Evolutionary conservation across 1,140 invertebrate species (phyloP), one percentile per base, ranked within the genome.

Genomic region (Zaprionus camerounensis): DNA sequence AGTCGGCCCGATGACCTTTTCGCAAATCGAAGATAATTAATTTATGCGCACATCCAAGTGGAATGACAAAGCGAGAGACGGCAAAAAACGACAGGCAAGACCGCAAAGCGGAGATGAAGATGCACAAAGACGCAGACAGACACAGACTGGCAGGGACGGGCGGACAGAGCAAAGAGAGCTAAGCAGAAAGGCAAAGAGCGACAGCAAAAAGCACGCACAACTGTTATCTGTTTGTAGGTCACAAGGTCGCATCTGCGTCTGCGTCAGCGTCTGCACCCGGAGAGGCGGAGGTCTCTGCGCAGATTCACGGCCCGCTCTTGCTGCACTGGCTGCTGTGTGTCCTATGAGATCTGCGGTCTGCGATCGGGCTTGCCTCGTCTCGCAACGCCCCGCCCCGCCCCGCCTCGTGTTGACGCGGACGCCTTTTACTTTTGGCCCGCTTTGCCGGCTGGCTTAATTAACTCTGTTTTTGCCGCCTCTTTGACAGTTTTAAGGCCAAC

Each of bases 381-480:
- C n/a, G 28, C 15, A 15, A 0, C 24, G 13, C 20, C 51, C n/a
- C 9, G n/a, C n/a, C 17, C 17, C 9, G n/a, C n/a, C 55, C 4
- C 11, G n/a, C 20, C 26, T 36, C 15, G 53, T 13, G 20, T 56
- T 41, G 38, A 51, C 57, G n/a, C 38, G 44, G 38, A 44, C 76
- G 69, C 78, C 78, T 81, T 66, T 84, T 78, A 81, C 82, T 80
- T 78, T 80, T 78, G 66, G 46, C 66, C 76, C 59, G 76, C 72
- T 78, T 79, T 20, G 56, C 44, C 13, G 36, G 57, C 36, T 59
- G 68, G 63, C 64, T 82, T 71, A 82, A 78, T 72, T 38, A 58
- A 85, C 82, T 81, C 81, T 81, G 49, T 81, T 67, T 67, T 73
- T 46, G 26, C 61, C 36, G n/a, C 51, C 51, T 73, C 22, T 44